Base-by-base conservation (phyloP, 2,888 invertebrate genomes). In the Chrysolina haemoptera region DNA sequence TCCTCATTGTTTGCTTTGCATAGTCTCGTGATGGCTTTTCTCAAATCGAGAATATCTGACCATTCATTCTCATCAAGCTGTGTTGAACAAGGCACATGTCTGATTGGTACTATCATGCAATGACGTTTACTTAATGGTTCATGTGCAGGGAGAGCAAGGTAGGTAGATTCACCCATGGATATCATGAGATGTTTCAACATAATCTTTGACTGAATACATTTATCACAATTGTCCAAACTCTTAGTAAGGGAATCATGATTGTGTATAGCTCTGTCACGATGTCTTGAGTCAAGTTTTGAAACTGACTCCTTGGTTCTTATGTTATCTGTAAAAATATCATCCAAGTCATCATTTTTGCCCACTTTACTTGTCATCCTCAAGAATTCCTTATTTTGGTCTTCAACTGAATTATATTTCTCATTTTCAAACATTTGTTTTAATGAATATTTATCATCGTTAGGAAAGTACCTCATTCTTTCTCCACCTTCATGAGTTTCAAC, bases 21-120 rank as follows among this genome's bases (percentile, higher is more conserved):
- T 91, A 98, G 93, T 73, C 91, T 90, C 0, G 94, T 94, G 11
- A 99, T 87, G 0, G 94, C 91, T 87, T 92, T 94, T 66, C 96
- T 91, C 84, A 95, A 95, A 83, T 90, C 89, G 92, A 95, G 88
- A 70, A 99, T 90, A 89, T 98, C 98, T 73, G 91, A 91, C 96
- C 96, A 98, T 63, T 96, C 94, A 89, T 99, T 97, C 90, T 99
- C 98, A 89, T 99, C 99, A 55, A 97, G 85, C 78, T 93, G 91
- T 0, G 97, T 96, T 48, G 93, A 91, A 86, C 96, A 95, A 1
- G 93, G 85, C 0, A 92, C 89, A 87, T 99, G 98, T 79, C 94
- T 92, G 84, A 94, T 92, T 0, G 98, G 96, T 1, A 94, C 91
- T 82, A 99, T 93, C 66, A 96, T 88, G 84, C 95, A 98, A 85